Evolutionary conservation across 92 coral and sea anemone genomes (phyloP).

Genomic region (Epizoanthus rinbou): DNA sequence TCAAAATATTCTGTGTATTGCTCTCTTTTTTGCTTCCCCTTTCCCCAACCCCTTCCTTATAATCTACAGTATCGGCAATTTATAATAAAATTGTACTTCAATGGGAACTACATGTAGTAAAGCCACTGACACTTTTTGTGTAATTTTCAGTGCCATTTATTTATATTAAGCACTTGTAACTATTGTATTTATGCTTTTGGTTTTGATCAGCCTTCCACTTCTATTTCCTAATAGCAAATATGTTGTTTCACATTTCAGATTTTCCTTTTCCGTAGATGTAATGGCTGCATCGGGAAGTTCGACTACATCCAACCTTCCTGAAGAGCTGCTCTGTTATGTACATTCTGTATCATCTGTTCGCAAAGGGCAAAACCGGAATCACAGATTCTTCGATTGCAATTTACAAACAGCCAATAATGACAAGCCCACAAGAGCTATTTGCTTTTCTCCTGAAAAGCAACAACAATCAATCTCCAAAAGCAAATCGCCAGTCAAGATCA

Average conservation of each 20-base stretch:
- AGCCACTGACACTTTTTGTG: too few relatives aligned
- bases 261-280: background rate
- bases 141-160: too few relatives aligned
- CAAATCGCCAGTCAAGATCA: conserved; percentile 22
- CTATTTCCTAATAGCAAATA: background rate
- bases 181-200: too few relatives aligned
- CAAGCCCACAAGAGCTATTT: background rate
- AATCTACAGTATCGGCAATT: too few relatives aligned
- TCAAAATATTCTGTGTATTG: too few relatives aligned
- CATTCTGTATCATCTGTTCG: conserved; percentile 22
- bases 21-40: too few relatives aligned
- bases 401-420: background rate
- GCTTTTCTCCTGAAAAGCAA: conserved; percentile 12
- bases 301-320: background rate
- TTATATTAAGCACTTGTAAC: background rate
- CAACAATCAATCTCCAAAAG: conserved; percentile 1
- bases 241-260: background rate
- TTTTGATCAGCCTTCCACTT: too few relatives aligned
- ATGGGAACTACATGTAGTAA: too few relatives aligned
- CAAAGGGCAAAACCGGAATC: background rate
- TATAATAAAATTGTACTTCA: too few relatives aligned
- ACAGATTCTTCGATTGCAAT: conserved; percentile 12
- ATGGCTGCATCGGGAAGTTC: background rate
- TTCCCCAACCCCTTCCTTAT: too few relatives aligned
- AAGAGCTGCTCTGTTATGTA: conserved; percentile 17